Evolutionary conservation across 2,113 vertebrate genomes (phyloP).

Genomic region (Sceloporus tristichus): DNA sequence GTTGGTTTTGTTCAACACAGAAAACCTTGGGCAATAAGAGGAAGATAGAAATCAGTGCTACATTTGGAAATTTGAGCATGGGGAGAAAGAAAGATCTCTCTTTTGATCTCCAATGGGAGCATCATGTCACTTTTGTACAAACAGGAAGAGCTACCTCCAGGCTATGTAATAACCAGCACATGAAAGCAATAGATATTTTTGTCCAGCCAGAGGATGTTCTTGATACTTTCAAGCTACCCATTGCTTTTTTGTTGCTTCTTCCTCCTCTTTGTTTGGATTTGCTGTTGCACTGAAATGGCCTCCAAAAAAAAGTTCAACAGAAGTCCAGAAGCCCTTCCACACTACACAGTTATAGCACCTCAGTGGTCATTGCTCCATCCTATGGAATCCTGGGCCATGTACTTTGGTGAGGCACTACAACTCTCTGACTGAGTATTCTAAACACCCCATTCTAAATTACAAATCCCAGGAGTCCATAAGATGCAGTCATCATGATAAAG

Average conservation of each 20-base stretch:
- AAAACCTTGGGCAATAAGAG: background rate
- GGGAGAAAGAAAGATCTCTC: background rate
- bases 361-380: too few relatives aligned
- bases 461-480: too few relatives aligned
- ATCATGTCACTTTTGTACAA: background rate
- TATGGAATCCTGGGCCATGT: too few relatives aligned
- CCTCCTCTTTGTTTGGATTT: background rate
- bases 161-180: background rate
- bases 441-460: too few relatives aligned
- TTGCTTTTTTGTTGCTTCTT: background rate
- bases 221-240: background rate
- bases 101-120: background rate
- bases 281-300: too few relatives aligned
- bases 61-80: background rate
- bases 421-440: too few relatives aligned
- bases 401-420: too few relatives aligned
- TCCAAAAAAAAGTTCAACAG: background rate
- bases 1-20: background rate
- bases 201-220: too few relatives aligned
- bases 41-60: background rate
- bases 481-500: too few relatives aligned
- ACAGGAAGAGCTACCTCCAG: background rate
- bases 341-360: too few relatives aligned
- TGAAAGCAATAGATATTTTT: too few relatives aligned
- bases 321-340: too few relatives aligned